These are phyloP conservation scores for Sesia apiformis DNA, from an alignment of 2,888 invertebrate genomes.

Conservation along the genomic window DNA sequence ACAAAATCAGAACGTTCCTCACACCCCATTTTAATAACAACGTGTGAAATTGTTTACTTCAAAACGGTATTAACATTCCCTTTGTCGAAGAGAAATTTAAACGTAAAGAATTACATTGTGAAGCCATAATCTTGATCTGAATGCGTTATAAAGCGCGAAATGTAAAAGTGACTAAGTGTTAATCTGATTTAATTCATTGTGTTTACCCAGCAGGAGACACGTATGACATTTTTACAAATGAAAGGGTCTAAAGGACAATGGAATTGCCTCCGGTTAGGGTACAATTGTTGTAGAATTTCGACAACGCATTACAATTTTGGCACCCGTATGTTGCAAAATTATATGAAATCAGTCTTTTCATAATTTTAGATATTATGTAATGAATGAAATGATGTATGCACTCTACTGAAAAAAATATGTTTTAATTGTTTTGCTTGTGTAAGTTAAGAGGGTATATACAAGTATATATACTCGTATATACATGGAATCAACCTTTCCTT, in stretches of 20 bases:
- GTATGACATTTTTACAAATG: slow-evolving; percentile 36
- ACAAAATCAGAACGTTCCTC: slow-evolving; percentile 40
- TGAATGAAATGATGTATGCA: too few relatives aligned
- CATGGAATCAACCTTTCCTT: too few relatives aligned
- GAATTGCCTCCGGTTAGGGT: not conserved
- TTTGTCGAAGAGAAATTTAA: slow-evolving; percentile 52
- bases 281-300: too few relatives aligned
- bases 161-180: slow-evolving; percentile 57
- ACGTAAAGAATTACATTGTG: slow-evolving; percentile 61
- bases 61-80: slow-evolving; percentile 41
- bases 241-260: not conserved
- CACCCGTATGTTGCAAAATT: too few relatives aligned
- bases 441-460: too few relatives aligned
- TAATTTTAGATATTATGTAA: too few relatives aligned
- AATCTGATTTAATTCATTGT: slow-evolving; percentile 70
- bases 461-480: too few relatives aligned
- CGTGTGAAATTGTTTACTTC: slow-evolving; percentile 59
- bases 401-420: too few relatives aligned
- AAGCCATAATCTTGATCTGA: slow-evolving; percentile 67
- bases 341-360: too few relatives aligned
- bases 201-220: slow-evolving; percentile 53
- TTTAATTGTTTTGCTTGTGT: too few relatives aligned
- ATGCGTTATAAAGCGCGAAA: slow-evolving; percentile 50
- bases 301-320: too few relatives aligned
- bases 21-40: slow-evolving; percentile 28